Evolutionary conservation across 2,888 invertebrate genomes (phyloP), one percentile per base, ranked within the genome.

Genomic region (Elmis aenea): DNA sequence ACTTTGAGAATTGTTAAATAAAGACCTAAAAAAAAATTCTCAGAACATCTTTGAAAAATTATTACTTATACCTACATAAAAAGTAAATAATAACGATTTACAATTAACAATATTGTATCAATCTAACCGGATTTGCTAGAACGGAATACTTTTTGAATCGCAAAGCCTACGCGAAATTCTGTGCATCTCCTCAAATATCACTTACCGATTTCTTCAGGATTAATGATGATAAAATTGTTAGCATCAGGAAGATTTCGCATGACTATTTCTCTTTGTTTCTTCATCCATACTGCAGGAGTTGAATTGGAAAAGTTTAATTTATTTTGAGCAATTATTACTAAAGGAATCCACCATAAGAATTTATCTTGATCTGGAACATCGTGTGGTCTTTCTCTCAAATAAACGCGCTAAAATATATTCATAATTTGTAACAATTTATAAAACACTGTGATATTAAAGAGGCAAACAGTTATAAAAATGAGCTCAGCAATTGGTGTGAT

Each of bases 161-260:
- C n/a, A n/a, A n/a, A n/a, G n/a, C n/a, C n/a, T n/a, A n/a, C n/a
- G n/a, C n/a, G n/a, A n/a, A n/a, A n/a, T n/a, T n/a, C n/a, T n/a
- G n/a, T n/a, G n/a, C n/a, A n/a, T n/a, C n/a, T n/a, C n/a, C 5
- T 13, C 13, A 12, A 11, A 13, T n/a, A 27, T 2, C 15, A 52
- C 66, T 60, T 57, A 83, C 85, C 87, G 44, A 87, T 87, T 70
- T 89, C 88, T 57, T 88, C 87, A 3, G 86, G 83, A 66, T 89
- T 90, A 1, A 88, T 73, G 34, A 90, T 82, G 28, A 89, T 74
- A 55, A 87, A 88, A 30, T 77, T 64, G 28, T 82, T 70, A 13
- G 71, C 66, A 0, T 57, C 62, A 0, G 83, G 78, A 52, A 81
- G 65, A 35, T 76, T 67, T 0, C 56, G 55, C 1, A 85, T 52